Conservation (phyloP, 2,888 invertebrate species). For the Hesperia comma region DNA sequence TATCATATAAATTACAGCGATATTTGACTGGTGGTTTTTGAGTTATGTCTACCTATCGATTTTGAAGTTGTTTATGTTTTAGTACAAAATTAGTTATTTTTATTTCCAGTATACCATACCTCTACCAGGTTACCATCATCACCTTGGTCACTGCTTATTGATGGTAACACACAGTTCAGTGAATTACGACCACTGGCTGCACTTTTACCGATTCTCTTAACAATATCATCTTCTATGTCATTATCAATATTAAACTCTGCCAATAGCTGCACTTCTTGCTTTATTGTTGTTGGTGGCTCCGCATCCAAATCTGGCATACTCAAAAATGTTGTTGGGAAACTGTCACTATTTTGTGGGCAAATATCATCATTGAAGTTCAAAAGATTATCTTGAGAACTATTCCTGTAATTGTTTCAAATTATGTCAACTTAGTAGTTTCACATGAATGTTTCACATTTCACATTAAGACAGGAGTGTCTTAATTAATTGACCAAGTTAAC, state of each 20-base stretch:
- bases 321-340: conserved; percentile 63
- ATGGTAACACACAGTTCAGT: conserved; percentile 76
- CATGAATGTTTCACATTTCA: too few relatives aligned
- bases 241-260: conserved; percentile 72
- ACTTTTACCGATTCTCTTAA: conserved; percentile 53
- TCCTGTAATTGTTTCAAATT: conserved; percentile 49
- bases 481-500: neutral
- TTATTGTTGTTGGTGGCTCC: conserved; percentile 48
- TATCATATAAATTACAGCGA: too few relatives aligned
- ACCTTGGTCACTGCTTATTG: conserved; percentile 68
- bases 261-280: conserved; percentile 60
- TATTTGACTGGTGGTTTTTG: too few relatives aligned
- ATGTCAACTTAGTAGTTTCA: neutral
- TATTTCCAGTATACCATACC: too few relatives aligned
- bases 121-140: conserved; percentile 68
- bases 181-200: conserved; percentile 58
- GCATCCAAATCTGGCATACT: conserved; percentile 74
- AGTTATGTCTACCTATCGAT: too few relatives aligned
- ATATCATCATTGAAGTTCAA: conserved; percentile 63
- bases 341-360: conserved; percentile 60
- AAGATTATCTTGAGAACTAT: conserved; percentile 56
- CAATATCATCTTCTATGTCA: conserved; percentile 61
- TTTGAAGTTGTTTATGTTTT: too few relatives aligned
- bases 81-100: too few relatives aligned
- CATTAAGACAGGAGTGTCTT: too few relatives aligned